Percentiles rank a stretch among this genome's conserved stretches.
phyloP scores from a whole-genome alignment of 2,888 invertebrate species.

The Oxyscelio sp. region DNA sequence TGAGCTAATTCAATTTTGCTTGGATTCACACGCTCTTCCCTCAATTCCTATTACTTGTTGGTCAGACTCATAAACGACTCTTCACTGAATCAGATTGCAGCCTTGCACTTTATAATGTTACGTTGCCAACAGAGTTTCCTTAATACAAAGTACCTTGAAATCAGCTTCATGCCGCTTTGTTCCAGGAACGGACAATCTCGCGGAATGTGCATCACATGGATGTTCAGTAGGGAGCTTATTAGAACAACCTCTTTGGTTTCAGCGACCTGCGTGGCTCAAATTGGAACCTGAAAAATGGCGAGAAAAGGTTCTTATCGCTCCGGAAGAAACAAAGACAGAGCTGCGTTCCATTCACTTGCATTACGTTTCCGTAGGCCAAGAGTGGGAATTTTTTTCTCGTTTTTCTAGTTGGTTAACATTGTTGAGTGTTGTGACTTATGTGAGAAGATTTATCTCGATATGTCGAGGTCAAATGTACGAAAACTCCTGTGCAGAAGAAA shows the following conservation, averaged over 20 bases:
- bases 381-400: too few species aligned
- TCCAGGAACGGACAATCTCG: slow-evolving; percentile 70
- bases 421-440: too few species aligned
- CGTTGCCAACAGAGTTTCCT: slow-evolving; percentile 58
- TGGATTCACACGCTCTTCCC: background rate
- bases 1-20: background rate
- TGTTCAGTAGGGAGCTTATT: slow-evolving; percentile 52
- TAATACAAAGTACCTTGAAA: slow-evolving; percentile 33
- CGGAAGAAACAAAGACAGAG: too few species aligned
- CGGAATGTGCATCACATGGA: slow-evolving; percentile 77
- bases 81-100: slow-evolving; percentile 65
- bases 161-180: slow-evolving; percentile 64
- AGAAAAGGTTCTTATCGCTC: too few species aligned
- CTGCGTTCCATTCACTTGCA: background rate
- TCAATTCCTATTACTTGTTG: slow-evolving; percentile 31
- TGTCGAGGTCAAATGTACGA: too few species aligned
- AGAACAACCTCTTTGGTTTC: slow-evolving; percentile 72
- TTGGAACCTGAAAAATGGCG: background rate
- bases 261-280: slow-evolving; percentile 56
- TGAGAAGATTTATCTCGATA: too few species aligned
- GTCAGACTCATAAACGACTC: slow-evolving; percentile 74
- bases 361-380: too few species aligned
- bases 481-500: too few species aligned
- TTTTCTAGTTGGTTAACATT: too few species aligned
- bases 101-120: slow-evolving; percentile 53